These are phyloP conservation scores for Delichon dasypus DNA, from an alignment of 2,797 vertebrate genomes.

Conservation along the genomic window DNA sequence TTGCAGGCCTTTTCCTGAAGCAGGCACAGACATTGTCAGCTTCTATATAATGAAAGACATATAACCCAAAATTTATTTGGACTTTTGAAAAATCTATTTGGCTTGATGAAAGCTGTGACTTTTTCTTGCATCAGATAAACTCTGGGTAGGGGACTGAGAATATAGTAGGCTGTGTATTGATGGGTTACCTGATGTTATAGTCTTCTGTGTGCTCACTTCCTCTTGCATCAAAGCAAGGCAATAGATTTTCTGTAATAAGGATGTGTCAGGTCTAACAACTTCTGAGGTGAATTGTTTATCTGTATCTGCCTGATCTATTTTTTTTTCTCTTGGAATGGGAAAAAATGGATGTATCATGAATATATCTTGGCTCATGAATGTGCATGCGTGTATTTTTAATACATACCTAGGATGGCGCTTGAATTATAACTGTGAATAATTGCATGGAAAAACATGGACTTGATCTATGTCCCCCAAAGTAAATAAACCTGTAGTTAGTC, in stretches of 20 bases:
- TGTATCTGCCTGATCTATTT: neutral
- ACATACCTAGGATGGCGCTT: neutral
- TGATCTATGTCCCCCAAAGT: fast-evolving
- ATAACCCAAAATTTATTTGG: neutral
- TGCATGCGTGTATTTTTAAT: neutral
- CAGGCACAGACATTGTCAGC: neutral
- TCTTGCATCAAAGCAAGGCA: neutral
- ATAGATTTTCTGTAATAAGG: neutral
- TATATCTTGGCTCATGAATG: neutral
- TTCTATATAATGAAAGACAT: neutral
- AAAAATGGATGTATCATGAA: too few species aligned
- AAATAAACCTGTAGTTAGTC: neutral
- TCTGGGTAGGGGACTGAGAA: neutral
- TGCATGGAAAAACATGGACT: neutral
- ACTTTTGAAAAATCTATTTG: neutral
- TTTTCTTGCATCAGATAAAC: neutral
- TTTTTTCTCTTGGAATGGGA: neutral
- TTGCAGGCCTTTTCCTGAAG: neutral
- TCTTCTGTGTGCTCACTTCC: neutral
- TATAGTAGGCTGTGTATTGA: neutral
- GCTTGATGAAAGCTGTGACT: neutral
- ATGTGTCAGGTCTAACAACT: neutral
- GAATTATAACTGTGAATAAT: neutral
- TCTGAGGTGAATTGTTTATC: neutral
- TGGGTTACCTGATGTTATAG: neutral